Conservation (phyloP, 2,797 vertebrate genomes). For the Babyrousa celebensis region DNA sequence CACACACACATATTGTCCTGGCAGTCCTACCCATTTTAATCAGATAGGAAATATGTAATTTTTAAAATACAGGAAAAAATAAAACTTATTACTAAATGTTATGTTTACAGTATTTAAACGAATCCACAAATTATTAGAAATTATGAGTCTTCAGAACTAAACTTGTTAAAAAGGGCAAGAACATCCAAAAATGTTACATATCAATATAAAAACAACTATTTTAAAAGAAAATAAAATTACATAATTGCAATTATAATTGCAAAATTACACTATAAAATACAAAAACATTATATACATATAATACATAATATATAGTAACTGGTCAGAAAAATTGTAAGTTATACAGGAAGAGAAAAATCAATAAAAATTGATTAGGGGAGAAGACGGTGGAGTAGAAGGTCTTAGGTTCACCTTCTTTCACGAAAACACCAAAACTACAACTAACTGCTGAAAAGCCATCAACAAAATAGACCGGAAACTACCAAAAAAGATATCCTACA, state of each 20-base stretch:
- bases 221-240: conserved; percentile 32
- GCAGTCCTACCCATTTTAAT: not conserved
- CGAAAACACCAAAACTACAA: too few relatives aligned
- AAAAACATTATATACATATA: not conserved
- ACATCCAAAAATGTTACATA: not conserved
- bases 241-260: not conserved
- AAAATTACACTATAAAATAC: too few relatives aligned
- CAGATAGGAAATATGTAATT: not conserved
- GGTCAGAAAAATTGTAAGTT: not conserved
- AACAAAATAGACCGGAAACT: too few relatives aligned
- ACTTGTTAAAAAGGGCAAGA: not conserved
- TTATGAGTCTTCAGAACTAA: not conserved
- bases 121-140: not conserved
- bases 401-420: too few relatives aligned
- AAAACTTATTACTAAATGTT: not conserved
- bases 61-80: not conserved
- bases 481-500: too few relatives aligned
- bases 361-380: not conserved
- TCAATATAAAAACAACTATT: not conserved
- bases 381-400: too few relatives aligned
- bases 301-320: not conserved
- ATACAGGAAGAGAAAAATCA: not conserved
- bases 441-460: too few relatives aligned
- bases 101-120: not conserved
- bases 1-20: not conserved